Percentiles rank a stretch among this genome's conserved stretches.
Evolutionary conservation across 2,888 invertebrate genomes (phyloP).

Genomic region (Tillus elongatus): DNA sequence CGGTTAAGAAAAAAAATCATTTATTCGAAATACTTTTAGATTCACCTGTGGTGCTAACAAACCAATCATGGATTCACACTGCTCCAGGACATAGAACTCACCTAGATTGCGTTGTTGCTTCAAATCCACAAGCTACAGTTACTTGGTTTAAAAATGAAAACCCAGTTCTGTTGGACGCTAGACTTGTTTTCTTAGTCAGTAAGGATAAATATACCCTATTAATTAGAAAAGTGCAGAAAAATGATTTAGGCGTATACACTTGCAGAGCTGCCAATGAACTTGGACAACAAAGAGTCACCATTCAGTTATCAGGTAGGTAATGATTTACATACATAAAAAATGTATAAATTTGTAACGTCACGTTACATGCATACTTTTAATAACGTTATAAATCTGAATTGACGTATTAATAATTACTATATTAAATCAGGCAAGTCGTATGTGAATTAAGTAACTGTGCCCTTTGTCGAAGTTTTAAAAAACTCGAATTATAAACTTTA

Average conservation of each 20-base stretch:
- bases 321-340: background rate
- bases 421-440: too few relatives aligned
- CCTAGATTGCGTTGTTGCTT: slow-evolving; percentile 58
- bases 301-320: slow-evolving; percentile 60
- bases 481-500: too few relatives aligned
- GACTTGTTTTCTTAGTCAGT: slow-evolving; percentile 42
- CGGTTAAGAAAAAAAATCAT: too few relatives aligned
- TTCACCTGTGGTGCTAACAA: slow-evolving; percentile 60
- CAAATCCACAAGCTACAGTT: slow-evolving; percentile 61
- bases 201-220: slow-evolving; percentile 54
- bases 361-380: too few relatives aligned
- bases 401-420: too few relatives aligned
- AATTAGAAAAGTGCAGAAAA: slow-evolving; percentile 55
- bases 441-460: too few relatives aligned
- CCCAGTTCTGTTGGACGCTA: slow-evolving; percentile 43
- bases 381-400: too few relatives aligned
- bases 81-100: slow-evolving; percentile 61
- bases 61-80: slow-evolving; percentile 63
- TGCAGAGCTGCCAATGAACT: slow-evolving; percentile 68
- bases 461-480: too few relatives aligned
- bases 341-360: too few relatives aligned
- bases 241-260: slow-evolving; percentile 69
- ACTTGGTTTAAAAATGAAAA: slow-evolving; percentile 59
- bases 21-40: too few relatives aligned
- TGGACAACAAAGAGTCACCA: slow-evolving; percentile 59